Base-by-base conservation (phyloP, 2,888 invertebrate genomes). In the Rapana venosa region DNA sequence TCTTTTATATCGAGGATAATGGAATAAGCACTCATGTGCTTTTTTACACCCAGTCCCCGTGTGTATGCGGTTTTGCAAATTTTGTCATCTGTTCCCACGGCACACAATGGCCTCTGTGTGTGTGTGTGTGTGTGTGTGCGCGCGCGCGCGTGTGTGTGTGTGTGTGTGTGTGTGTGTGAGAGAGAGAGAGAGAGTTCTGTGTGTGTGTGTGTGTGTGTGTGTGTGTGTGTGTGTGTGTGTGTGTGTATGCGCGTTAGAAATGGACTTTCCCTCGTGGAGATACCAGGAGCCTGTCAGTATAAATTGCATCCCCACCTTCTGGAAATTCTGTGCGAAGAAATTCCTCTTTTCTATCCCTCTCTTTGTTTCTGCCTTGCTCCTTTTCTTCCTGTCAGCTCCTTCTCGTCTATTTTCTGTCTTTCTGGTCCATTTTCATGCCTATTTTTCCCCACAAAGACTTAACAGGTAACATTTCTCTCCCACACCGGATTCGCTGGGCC, bases 301-400 rank as follows among this genome's bases (percentile, higher is more conserved):
- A n/a, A n/a, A n/a, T n/a, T n/a, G n/a, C n/a, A n/a, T n/a, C n/a
- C n/a, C n/a, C n/a, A n/a, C n/a, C n/a, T n/a, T n/a, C n/a, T n/a
- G n/a, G n/a, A n/a, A n/a, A n/a, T n/a, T n/a, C n/a, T n/a, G n/a
- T n/a, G n/a, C n/a, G n/a, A n/a, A n/a, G n/a, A n/a, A n/a, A 47
- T 47, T 4, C 88, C 89, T 87, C 85, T 86, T 87, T 58, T 86
- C 85, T 47, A 70, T 87, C 87, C 26, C 81, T 35, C 81, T 81
- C 35, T 32, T 30, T 81, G 35, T 81, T 66, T 26, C 13, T 26
- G 17, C 66, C 26, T 66, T 66, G 20, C 13, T 66, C 26, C 66
- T 66, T 26, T 66, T 66, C 1, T 66, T 26, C 26, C 66, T 66
- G 66, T 13, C 66, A 22, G 5, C 26, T 17, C 13, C 26, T 66